phyloP scores from a whole-genome alignment of 2,113 vertebrate species.

The Mustelus asterias region DNA sequence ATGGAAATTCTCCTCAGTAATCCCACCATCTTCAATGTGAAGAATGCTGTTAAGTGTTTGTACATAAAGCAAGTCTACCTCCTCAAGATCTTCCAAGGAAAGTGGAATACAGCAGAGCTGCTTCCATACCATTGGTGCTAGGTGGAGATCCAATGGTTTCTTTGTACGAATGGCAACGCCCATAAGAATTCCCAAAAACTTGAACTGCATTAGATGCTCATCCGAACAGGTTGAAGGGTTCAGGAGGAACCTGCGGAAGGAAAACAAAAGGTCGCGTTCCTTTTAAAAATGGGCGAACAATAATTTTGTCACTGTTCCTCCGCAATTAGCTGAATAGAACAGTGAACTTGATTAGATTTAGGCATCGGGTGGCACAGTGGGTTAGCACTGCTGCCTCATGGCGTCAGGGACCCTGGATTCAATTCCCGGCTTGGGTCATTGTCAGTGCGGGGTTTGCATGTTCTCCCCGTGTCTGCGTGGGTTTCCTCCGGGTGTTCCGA shows the following conservation, averaged over 20 bases:
- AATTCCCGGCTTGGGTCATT: too few relatives aligned
- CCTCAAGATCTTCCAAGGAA: conserved; percentile 71
- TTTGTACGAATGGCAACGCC: conserved; percentile 80
- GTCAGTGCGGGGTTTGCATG: too few relatives aligned
- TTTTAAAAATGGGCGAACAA: not conserved
- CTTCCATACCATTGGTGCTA: conserved; percentile 77
- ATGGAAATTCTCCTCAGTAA: conserved; percentile 78
- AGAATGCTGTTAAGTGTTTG: conserved; percentile 81
- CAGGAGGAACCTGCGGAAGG: conserved; percentile 64
- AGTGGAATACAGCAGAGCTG: conserved; percentile 78
- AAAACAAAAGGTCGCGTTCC: not conserved
- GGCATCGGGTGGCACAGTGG: not conserved
- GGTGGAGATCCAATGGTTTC: conserved; percentile 75
- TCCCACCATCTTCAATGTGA: conserved; percentile 85
- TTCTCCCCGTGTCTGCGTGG: too few relatives aligned
- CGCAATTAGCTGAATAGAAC: not conserved
- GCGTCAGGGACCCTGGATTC: too few relatives aligned
- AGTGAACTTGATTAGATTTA: not conserved
- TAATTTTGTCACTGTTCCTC: not conserved
- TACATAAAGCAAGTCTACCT: conserved; percentile 77
- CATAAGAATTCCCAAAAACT: conserved; percentile 77
- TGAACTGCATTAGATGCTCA: conserved; percentile 75
- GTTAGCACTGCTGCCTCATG: too few relatives aligned
- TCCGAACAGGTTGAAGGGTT: conserved; percentile 72
- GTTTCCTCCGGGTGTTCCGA: too few relatives aligned